These are phyloP conservation scores for Ochropacha duplaris DNA, from an alignment of 2,888 invertebrate genomes.

Conservation along the genomic window DNA sequence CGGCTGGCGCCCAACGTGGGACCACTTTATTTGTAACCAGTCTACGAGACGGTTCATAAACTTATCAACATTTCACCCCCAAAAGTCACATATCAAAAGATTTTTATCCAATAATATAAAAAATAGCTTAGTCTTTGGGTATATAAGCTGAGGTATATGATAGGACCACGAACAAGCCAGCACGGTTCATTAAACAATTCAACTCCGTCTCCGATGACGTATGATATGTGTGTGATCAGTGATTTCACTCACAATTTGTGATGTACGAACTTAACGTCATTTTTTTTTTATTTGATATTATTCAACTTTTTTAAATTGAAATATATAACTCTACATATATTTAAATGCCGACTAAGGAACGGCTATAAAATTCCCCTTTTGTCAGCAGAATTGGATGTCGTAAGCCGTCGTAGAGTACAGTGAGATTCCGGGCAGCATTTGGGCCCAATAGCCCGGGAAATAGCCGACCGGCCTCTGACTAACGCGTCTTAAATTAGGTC, in stretches of 20 bases:
- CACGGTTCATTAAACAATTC: constrained; percentile 45
- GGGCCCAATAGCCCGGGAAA: constrained; percentile 62
- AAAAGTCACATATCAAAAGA: constrained; percentile 7
- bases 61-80: constrained; percentile 16
- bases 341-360: constrained; percentile 35
- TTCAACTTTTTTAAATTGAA: too few species aligned
- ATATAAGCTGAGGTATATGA: background rate
- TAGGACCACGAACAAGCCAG: constrained; percentile 24
- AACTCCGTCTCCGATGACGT: constrained; percentile 25
- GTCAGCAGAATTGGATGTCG: constrained; percentile 56
- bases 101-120: constrained; percentile 1
- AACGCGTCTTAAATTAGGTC: constrained; percentile 61
- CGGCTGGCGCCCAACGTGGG: constrained; percentile 52
- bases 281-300: background rate
- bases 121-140: background rate
- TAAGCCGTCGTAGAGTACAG: constrained; percentile 46
- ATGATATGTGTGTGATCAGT: constrained; percentile 33
- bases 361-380: constrained; percentile 48
- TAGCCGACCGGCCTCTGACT: constrained; percentile 42
- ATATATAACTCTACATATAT: constrained; percentile 6
- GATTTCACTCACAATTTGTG: constrained; percentile 18
- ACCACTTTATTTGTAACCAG: constrained; percentile 33
- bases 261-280: constrained; percentile 16
- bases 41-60: constrained; percentile 16
- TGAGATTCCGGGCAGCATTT: constrained; percentile 47